Evolutionary conservation across 1,140 invertebrate genomes (phyloP), one percentile per base, ranked within the genome.

Genomic region (Oreohelix idahoensis): DNA sequence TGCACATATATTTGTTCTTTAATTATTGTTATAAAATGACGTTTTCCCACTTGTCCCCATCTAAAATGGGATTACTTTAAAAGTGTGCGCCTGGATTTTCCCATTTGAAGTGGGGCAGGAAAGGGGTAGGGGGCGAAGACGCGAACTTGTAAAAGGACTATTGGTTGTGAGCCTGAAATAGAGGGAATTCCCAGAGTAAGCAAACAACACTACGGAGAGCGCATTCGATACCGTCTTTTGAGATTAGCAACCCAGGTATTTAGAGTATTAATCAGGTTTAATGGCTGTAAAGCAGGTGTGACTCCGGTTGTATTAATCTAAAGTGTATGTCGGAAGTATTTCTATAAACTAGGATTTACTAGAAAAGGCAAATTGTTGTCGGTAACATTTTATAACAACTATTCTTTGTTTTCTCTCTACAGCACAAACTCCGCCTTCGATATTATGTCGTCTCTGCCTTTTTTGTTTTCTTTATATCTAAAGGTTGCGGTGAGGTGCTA

Each of bases 181-280:
- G n/a, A 58, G 53, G 53, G 53, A 58, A 58, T 58, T 58, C 53
- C 53, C 53, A 58, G 26, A 58, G 53, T 11, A 58, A 58, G 53
- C 53, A 58, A 58, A 58, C 53, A 58, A 23, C 5, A 58, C 1
- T 58, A 58, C 26, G 20, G 53, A 58, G 53, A 4, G 23, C 53
- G 53, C 53, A 49, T 8, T 8, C 45, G 53, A 58, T 58, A 58
- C 20, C 17, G 53, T 58, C 10, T 15, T 23, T 58, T 58, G 10
- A 23, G 23, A 11, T 58, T 58, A 23, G 53, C 23, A 58, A 58
- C 53, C 10, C 53, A 58, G 53, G 53, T 58, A 58, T 58, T 10
- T 20, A 10, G 20, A 4, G 53, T n/a, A 20, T 58, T 58, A 58
- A 23, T 20, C 53, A n/a, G 53, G 53, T 58, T 15, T 10, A 23